Conservation (phyloP, 2,888 invertebrate species). For the Byasa hedistus region DNA sequence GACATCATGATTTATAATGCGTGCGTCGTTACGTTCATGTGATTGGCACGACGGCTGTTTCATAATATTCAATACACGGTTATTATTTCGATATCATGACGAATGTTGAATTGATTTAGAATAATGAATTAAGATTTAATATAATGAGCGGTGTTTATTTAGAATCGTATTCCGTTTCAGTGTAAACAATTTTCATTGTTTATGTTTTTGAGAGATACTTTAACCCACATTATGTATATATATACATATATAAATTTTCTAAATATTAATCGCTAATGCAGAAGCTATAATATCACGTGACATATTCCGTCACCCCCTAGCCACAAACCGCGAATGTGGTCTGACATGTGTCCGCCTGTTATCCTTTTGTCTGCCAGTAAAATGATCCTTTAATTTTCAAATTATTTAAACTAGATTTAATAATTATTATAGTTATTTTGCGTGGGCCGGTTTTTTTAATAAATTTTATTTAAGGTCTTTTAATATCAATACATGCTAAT, state of each 20-base stretch:
- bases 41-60: constrained; percentile 16
- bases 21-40: constrained; percentile 6
- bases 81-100: constrained; percentile 9
- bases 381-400: neutral
- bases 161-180: too few species aligned
- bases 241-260: too few species aligned
- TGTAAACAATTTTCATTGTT: too few species aligned
- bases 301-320: neutral
- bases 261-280: neutral
- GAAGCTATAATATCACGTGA: neutral
- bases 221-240: too few species aligned
- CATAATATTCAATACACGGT: constrained; percentile 12
- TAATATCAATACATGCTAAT: too few species aligned
- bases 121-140: neutral
- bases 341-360: neutral
- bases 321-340: neutral
- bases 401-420: neutral
- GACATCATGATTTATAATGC: constrained; percentile 28
- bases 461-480: too few species aligned
- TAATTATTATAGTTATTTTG: too few species aligned
- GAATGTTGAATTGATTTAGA: neutral
- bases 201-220: too few species aligned
- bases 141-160: too few species aligned
- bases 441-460: too few species aligned
- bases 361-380: neutral